Evolutionary conservation across 2,888 invertebrate genomes (phyloP), one percentile per base, ranked within the genome.

Genomic region (Iselma pallidipennis): DNA sequence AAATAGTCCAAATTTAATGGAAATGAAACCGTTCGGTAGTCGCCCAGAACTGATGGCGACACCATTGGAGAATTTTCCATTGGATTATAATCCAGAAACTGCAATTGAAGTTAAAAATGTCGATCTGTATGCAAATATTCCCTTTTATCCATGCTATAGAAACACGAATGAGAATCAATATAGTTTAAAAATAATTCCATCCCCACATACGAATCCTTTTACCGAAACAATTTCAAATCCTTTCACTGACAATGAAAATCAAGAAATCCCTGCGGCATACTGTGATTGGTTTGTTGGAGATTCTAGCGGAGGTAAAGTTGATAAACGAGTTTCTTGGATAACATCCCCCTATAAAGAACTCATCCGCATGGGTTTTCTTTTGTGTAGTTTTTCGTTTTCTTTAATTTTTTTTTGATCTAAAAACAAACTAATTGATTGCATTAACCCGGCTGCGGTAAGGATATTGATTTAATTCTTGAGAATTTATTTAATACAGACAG

Each of bases 261-360:
- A n/a, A 21, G 62, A 67, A 65, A 69, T 78, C 52, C 78, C 80
- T n/a, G 68, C 76, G 64, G 81, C 80, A 61, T 82, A 82, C 76
- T 82, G 82, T 73, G 80, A 81, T 76, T 82, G 82, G 82, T 72
- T 79, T 59, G 74, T 77, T 68, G 78, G 75, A 71, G 74, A 74
- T 61, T 59, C 66, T 48, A 61, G 57, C 64, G 66, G 76, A 81
- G 81, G 81, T 82, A 81, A 80, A 66, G 74, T 77, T 71, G 61
- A 51, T 50, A n/a, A n/a, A n/a, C n/a, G 60, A 67, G 65, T 59
- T 54, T 63, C 52, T n/a, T 51, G 67, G 63, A 62, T 67, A 49
- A 67, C 71, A 71, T 71, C 69, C 71, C 66, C 48, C 60, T 33
- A 52, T 55, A 42, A 55, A 48, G 64, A 68, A 78, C 76, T 78